Evolutionary conservation across 2,113 vertebrate species (phyloP), one percentile per base, ranked within the genome.

Genomic region (Barbus barbus): DNA sequence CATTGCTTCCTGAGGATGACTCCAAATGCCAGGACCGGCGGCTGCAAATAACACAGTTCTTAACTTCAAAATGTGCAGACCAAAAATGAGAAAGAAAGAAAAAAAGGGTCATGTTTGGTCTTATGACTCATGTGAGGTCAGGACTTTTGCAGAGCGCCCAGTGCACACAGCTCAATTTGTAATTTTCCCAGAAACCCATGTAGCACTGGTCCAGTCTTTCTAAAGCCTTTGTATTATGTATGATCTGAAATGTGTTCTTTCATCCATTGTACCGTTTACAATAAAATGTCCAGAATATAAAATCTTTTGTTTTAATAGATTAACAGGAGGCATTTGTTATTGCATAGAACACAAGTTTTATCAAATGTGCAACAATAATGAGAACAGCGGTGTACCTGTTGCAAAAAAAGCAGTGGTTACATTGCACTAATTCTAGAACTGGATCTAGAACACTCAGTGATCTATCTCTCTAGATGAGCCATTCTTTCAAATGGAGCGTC

Each of bases 181-280:
- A 33, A 78, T 87, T 83, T 86, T 88, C 87, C 84, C 83, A 76
- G 83, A 85, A 77, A 36, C 83, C 84, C 78, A 6, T 67, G 14
- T 58, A 76, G 44, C 74, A 75, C 83, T n/a, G 60, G 9, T 81
- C 26, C 13, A 73, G 78, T 81, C 79, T 87, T 78, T 33, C 71
- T 74, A 88, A 84, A 91, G 89, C 86, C 89, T 91, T 93, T 87
- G 89, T 89, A 89, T 83, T 93, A 94, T 93, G 91, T 90, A 92
- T 91, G 90, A 91, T 89, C 91, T 81, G 84, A 89, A 90, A 89
- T 82, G 80, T 84, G 78, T 87, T 88, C 86, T 89, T 41, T 13
- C 89, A 11, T 89, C 90, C 89, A 36, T 28, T 20, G 28, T 75
- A 46, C 24, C 56, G 14, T 84, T 84, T 18, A 77, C 44, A 48